These are phyloP conservation scores for Acrossocheilus fasciatus DNA, from an alignment of 2,797 vertebrate species.

Conservation along the genomic window DNA sequence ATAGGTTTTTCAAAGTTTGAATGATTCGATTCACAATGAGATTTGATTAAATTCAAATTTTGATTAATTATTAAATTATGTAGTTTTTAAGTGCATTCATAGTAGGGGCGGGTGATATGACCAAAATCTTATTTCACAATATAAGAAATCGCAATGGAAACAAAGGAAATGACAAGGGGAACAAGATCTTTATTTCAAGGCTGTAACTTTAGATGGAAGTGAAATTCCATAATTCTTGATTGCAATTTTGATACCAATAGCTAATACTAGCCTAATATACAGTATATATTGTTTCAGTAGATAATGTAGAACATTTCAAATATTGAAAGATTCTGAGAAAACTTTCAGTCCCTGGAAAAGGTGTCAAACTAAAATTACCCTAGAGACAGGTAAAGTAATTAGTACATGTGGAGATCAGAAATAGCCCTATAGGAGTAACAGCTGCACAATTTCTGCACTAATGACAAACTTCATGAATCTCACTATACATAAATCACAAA, in stretches of 20 bases:
- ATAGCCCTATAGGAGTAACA: conserved; percentile 5
- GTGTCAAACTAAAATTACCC: conserved; percentile 16
- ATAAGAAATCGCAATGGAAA: neutral
- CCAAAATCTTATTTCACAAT: neutral
- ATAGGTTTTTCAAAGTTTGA: neutral
- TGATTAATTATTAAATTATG: neutral
- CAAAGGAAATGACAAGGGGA: neutral
- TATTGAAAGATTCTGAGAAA: neutral
- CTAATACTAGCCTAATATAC: neutral
- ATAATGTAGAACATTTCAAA: neutral
- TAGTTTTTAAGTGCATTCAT: neutral
- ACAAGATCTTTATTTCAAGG: neutral
- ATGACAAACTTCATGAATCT: neutral
- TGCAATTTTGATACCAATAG: neutral
- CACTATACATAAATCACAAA: neutral
- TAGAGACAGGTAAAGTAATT: conserved; percentile 28
- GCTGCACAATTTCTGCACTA: neutral
- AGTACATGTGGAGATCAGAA: conserved; percentile 1
- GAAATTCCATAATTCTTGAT: neutral
- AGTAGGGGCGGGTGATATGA: neutral
- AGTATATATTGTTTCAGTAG: neutral
- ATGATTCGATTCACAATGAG: neutral
- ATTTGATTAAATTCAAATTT: neutral
- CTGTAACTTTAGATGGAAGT: neutral
- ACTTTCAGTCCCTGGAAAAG: neutral